phyloP scores from a whole-genome alignment of 92 coral and sea anemone species.

The Virgularia gustaviana region DNA sequence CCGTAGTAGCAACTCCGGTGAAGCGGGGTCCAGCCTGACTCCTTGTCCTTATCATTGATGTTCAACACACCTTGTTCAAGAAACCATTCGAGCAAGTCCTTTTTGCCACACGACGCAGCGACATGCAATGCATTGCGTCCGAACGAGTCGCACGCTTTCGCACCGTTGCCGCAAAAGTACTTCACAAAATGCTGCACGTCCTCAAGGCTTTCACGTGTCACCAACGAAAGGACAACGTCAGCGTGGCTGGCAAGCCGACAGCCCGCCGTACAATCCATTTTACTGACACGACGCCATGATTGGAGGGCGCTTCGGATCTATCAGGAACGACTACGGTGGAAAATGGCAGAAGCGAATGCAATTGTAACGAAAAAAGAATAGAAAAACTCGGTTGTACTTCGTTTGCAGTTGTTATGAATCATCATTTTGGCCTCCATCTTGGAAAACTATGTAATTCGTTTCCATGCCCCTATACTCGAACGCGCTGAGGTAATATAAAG shows the following conservation, averaged over 20 bases:
- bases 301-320: too few species aligned
- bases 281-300: slow-evolving; percentile 43
- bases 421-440: too few species aligned
- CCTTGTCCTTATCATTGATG: slow-evolving; percentile 58
- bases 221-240: slow-evolving; percentile 66
- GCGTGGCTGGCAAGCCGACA: slow-evolving; percentile 68
- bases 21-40: slow-evolving; percentile 85
- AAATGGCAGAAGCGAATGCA: too few species aligned
- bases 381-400: too few species aligned
- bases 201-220: slow-evolving; percentile 67
- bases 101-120: slow-evolving; percentile 87
- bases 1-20: slow-evolving; percentile 81
- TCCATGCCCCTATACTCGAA: too few species aligned
- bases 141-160: slow-evolving; percentile 55
- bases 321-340: too few species aligned
- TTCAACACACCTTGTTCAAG: slow-evolving; percentile 60
- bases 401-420: too few species aligned
- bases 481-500: too few species aligned
- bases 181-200: slow-evolving; percentile 55
- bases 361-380: too few species aligned
- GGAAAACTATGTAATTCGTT: too few species aligned
- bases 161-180: slow-evolving; percentile 69
- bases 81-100: slow-evolving; percentile 83
- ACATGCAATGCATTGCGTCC: slow-evolving; percentile 81
- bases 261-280: slow-evolving; percentile 80